phyloP scores from a whole-genome alignment of 2,113 vertebrate genomes.

The Pteruthius melanotis region DNA sequence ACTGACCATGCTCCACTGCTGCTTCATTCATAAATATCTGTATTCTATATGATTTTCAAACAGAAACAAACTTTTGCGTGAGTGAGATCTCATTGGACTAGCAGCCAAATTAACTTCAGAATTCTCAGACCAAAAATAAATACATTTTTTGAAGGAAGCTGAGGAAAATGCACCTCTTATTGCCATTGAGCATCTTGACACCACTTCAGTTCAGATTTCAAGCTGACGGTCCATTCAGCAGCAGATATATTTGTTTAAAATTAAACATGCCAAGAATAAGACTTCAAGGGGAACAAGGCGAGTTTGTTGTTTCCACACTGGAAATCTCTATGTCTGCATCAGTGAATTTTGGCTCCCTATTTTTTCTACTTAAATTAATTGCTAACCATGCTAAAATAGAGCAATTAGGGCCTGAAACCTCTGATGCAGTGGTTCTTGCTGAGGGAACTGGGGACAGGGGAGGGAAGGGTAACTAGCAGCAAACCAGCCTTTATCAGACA shows the following conservation, averaged over 20 bases:
- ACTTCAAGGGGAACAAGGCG: slow-evolving; percentile 6
- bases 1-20: not conserved
- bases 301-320: slow-evolving; percentile 25
- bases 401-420: slow-evolving; percentile 15
- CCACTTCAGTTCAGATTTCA: slow-evolving; percentile 31
- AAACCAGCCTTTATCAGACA: not conserved
- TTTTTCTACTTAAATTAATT: slow-evolving; percentile 58
- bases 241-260: slow-evolving; percentile 59
- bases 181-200: slow-evolving; percentile 30
- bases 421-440: not conserved
- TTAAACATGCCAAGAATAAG: slow-evolving; percentile 28
- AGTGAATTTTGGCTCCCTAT: slow-evolving; percentile 22
- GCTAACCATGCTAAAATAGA: not conserved
- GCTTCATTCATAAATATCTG: not conserved
- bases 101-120: slow-evolving; percentile 37
- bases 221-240: not conserved
- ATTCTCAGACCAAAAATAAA: slow-evolving; percentile 29
- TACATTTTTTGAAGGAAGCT: slow-evolving; percentile 20
- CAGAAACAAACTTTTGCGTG: not conserved
- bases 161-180: slow-evolving; percentile 21
- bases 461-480: not conserved
- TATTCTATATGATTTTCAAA: not conserved
- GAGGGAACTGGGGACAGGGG: not conserved
- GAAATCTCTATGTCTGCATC: not conserved
- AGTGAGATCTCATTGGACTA: not conserved